phyloP scores from a whole-genome alignment of 2,888 invertebrate genomes.

The Pollenia labialis region DNA sequence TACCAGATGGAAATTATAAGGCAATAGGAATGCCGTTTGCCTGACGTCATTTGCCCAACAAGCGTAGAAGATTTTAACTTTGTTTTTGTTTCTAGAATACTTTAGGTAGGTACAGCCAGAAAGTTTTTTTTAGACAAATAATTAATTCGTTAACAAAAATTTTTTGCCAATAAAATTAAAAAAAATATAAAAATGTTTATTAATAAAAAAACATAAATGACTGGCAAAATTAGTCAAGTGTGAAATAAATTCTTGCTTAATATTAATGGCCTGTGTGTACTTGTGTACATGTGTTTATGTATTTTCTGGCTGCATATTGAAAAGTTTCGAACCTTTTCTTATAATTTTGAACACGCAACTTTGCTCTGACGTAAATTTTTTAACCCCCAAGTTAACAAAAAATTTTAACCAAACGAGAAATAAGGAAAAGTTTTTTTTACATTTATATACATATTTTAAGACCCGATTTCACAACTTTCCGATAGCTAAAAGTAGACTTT shows the following conservation, averaged over 20 bases:
- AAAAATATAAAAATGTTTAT: background rate
- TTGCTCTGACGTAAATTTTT: slow-evolving; percentile 42
- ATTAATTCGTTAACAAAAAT: background rate
- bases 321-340: slow-evolving; percentile 18
- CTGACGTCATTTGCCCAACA: too few species aligned
- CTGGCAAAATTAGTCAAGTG: slow-evolving; percentile 49
- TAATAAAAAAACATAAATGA: slow-evolving; percentile 49
- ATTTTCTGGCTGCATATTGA: background rate
- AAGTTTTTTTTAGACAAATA: too few species aligned
- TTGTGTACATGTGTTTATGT: background rate
- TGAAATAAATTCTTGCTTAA: slow-evolving; percentile 36
- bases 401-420: background rate
- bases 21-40: too few species aligned
- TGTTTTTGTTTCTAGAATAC: too few species aligned
- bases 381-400: background rate
- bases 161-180: background rate
- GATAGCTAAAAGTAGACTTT: too few species aligned
- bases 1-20: too few species aligned
- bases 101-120: too few species aligned
- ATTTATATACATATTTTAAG: background rate
- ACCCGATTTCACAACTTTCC: too few species aligned
- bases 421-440: background rate
- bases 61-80: too few species aligned
- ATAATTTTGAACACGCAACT: slow-evolving; percentile 31
- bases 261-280: slow-evolving; percentile 12